A percentile compares a stretch with the other conserved stretches of the same genome.
Conservation (phyloP, 2,888 invertebrate species). For the Hyles lineata region DNA sequence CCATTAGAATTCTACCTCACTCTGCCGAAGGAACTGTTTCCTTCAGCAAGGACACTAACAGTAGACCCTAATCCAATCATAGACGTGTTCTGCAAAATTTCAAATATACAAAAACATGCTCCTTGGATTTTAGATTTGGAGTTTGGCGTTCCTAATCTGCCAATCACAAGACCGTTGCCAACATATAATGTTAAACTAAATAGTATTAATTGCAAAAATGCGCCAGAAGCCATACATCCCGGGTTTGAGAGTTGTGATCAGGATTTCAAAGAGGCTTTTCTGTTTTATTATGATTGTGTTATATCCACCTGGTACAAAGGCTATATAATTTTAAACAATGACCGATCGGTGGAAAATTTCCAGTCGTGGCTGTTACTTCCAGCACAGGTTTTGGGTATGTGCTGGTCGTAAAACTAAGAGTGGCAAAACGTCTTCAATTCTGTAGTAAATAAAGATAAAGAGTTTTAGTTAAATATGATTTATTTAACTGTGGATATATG, state of each 20-base stretch:
- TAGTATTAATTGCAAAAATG: constrained; percentile 64
- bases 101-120: constrained; percentile 49
- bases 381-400: constrained; percentile 68
- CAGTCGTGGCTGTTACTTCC: constrained; percentile 65
- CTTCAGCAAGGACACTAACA: constrained; percentile 55
- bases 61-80: constrained; percentile 69
- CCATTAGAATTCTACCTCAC: constrained; percentile 55
- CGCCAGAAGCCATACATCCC: constrained; percentile 65
- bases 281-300: constrained; percentile 68
- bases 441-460: not conserved
- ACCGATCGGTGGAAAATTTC: constrained; percentile 67
- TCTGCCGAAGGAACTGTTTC: constrained; percentile 65
- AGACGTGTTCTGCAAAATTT: constrained; percentile 65
- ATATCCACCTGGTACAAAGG: constrained; percentile 68
- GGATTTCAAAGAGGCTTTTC: constrained; percentile 57
- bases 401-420: constrained; percentile 58
- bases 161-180: constrained; percentile 59
- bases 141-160: constrained; percentile 60
- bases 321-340: constrained; percentile 53
- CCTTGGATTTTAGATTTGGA: constrained; percentile 71
- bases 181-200: constrained; percentile 64
- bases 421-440: not conserved
- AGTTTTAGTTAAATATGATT: not conserved
- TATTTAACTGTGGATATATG: not conserved
- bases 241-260: constrained; percentile 64